Evolutionary conservation across 1,140 invertebrate species (phyloP), one percentile per base, ranked within the genome.

Genomic region (Notospermus geniculatus): DNA sequence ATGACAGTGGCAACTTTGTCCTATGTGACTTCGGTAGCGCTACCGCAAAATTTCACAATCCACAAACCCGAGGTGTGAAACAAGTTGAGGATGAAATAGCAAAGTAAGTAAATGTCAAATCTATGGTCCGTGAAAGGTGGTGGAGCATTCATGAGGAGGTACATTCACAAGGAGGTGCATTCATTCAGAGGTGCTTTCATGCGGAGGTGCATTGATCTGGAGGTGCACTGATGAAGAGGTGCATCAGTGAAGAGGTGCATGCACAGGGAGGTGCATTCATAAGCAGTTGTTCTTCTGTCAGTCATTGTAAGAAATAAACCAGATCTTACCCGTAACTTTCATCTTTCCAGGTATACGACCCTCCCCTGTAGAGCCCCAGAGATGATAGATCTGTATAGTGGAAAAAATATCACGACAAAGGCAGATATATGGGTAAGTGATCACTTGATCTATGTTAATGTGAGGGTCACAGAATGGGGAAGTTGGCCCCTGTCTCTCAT

Each of bases 311-410:
- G n/a, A n/a, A n/a, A n/a, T n/a, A n/a, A n/a, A n/a, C n/a, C n/a
- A n/a, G n/a, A n/a, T n/a, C n/a, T n/a, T n/a, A n/a, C n/a, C n/a
- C n/a, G n/a, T n/a, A n/a, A n/a, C n/a, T n/a, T n/a, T n/a, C n/a
- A 59, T 55, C 43, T 39, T 71, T 68, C 19, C 63, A 84, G 83
- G 74, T 96, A 97, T 77, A 97, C 94, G 2, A 97, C 95, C 0
- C 81, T 97, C 19, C 91, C 91, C 52, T 97, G 97, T 80, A 86
- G 94, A 71, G 87, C 93, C 19, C 95, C 95, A 23, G 95, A 97
- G 85, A 97, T 97, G 95, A 87, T 97, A 29, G 93, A 97, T 82
- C 85, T 97, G 68, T 97, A 96, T 80, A 87, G 85, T 68, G 91
- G 89, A 25, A 91, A 91, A 82, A 81, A 87, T 23, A 94, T 97